Evolutionary conservation across 1,140 invertebrate genomes (phyloP), one percentile per base, ranked within the genome.

Genomic region (Manduca sexta): DNA sequence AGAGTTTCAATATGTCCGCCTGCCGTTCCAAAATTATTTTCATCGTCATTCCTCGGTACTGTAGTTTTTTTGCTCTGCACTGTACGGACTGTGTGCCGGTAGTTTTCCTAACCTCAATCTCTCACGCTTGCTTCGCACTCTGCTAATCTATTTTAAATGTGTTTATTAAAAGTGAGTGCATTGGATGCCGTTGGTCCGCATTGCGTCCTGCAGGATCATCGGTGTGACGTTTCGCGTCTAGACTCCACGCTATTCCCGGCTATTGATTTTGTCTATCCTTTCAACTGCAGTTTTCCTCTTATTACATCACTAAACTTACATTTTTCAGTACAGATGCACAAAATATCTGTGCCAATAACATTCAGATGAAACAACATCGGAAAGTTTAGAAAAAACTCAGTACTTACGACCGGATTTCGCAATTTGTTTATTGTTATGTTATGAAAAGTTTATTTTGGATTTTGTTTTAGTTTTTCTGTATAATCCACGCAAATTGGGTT

Each of bases 1-100:
- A 71, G 68, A 69, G 69, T 83, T 83, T 69, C 77, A 83, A 70
- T 56, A 78, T 75, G 66, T 73, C 68, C 65, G 68, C 70, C 66
- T 56, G 61, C 51, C 52, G 62, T 73, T 73, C 68, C 66, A 78
- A 68, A 74, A 69, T 68, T 56, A 64, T 69, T 74, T 63, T 51
- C 55, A 52, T 45, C 56, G 69, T 69, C 64, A 63, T 61, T 62
- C 52, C 52, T 49, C 43, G 55, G 44, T 62, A 54, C 56, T 21
- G 45, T 14, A 51, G 48, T 47, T 47, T 48, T 47, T 60, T 58
- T 49, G 26, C 43, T 54, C 52, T 56, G 50, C 56, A 39, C 35
- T 26, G 21, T 26, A 26, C 21, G 4, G 21, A 26, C 21, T 12
- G 15, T 35, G 38, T 34, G 26, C 45, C 49, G 51, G 43, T 44